Base-by-base conservation (phyloP, 2,113 vertebrate species). In the Phaetusa simplex region DNA sequence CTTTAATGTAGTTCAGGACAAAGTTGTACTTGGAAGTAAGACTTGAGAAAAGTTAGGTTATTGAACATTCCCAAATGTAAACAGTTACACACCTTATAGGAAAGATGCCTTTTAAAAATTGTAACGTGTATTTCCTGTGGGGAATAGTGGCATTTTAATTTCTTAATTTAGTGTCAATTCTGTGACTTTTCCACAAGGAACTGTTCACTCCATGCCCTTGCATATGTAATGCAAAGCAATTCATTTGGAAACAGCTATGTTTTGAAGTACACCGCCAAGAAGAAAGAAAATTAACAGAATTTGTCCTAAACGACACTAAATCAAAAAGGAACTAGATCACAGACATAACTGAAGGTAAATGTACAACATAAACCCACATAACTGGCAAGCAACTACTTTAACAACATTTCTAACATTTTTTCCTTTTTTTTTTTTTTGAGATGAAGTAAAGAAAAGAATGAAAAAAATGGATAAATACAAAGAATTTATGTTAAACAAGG, bases 241-340 rank as follows among this genome's bases (percentile, higher is more conserved):
- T 98, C 74, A 83, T 98, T 98, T 96, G 90, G 97, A 97, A 98
- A 98, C 97, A 93, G 91, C 96, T 97, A 96, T 92, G 91, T 97
- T 98, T 98, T 97, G 82, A 97, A 97, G 89, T 98, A 98, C 93
- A 80, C 95, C 96, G 98, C 96, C 81, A 98, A 96, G 98, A 96
- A 97, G 38, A 98, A 98, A 98, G 71, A 98, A 99, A 99, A 98
- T 98, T 97, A 98, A 98, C 97, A 98, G 95, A 98, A 98, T 98
- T 98, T 99, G 99, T 99, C 99, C 99, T 99, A 99, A 99, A 99
- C 99, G 97, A 99, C 99, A 99, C 99, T 99, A 99, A 98, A 98
- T 98, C 97, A 98, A 98, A 98, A 97, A 97, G 91, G 71, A 96
- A 97, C 85, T 94, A 98, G 97, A 97, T 98, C 97, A 98, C 98